Evolutionary conservation across 1,140 invertebrate species (phyloP), one percentile per base, ranked within the genome.

Genomic region (Linepithema humile): DNA sequence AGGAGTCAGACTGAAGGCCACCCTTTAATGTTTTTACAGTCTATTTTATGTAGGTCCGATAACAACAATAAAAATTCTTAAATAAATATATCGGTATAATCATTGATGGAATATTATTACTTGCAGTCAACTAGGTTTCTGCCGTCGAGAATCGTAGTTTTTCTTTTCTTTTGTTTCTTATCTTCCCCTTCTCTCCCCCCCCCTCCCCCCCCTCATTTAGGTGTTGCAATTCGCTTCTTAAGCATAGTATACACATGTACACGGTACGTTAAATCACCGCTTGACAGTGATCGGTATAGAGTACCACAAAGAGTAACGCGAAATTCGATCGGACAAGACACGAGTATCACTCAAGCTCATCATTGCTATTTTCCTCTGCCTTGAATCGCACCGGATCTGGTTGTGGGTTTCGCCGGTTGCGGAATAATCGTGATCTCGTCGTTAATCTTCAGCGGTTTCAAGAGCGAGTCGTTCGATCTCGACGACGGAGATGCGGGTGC

Each of bases 351-450:
- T 94, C 91, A 70, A 80, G 87, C 86, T 83, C 91, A 93, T 90
- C 89, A 93, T 94, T 94, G 94, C 92, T 94, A 94, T 94, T 94
- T 94, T 82, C 90, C 84, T 86, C 93, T 92, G 78, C 91, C 86
- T 88, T 93, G 90, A 64, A 90, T 92, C 64, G 86, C 85, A 57
- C 89, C 89, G 29, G 92, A 93, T 90, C 94, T 93, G 48, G 92
- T 93, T 69, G 92, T 92, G 35, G 94, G 91, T 88, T 95, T 95
- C n/a, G 96, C 96, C 78, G 97, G 97, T 92, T 98, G 97, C 85
- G 97, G 97, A 94, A 98, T 98, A 88, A 98, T 98, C 78, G 98
- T 98, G 85, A 98, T 98, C 94, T 98, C 97, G 94, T 98, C 97
- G 93, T 98, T 98, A 85, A 98, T 98, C 94, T 98, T 98, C 53